phyloP scores from a whole-genome alignment of 2,113 vertebrate species.

The Istiophorus platypterus region DNA sequence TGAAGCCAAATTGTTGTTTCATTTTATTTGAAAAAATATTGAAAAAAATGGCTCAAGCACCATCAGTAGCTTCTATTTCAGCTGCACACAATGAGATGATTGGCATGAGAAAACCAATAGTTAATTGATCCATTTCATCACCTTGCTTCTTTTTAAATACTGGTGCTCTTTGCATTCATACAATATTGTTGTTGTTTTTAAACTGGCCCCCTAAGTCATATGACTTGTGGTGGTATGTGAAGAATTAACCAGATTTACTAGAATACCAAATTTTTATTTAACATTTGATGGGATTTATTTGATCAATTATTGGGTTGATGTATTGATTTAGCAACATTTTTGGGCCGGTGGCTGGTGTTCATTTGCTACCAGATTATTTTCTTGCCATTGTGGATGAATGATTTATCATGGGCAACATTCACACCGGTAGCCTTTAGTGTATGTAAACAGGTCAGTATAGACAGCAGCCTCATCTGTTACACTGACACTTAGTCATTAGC shows the following conservation, averaged over 20 bases:
- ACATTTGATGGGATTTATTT: neutral
- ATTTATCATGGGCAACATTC: slow-evolving; percentile 32
- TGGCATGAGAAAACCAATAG: neutral
- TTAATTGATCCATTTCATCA: neutral
- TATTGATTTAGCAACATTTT: slow-evolving; percentile 13
- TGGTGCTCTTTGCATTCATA: neutral
- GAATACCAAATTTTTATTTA: neutral
- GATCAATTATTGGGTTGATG: slow-evolving; percentile 19
- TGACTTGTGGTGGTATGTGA: neutral
- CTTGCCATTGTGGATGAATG: neutral
- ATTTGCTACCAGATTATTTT: slow-evolving; percentile 48
- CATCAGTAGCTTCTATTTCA: neutral
- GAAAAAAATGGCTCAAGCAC: neutral
- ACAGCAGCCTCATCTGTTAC: slow-evolving; percentile 74
- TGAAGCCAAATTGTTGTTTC: neutral
- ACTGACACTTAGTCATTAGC: slow-evolving; percentile 76
- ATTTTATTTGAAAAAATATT: neutral
- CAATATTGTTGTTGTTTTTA: neutral
- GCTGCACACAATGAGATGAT: neutral
- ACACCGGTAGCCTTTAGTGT: slow-evolving; percentile 55
- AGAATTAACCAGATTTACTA: neutral
- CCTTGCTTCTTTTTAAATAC: too few relatives aligned
- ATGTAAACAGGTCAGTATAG: slow-evolving; percentile 72
- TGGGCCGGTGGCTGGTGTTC: slow-evolving; percentile 1
- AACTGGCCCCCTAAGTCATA: neutral